Evolutionary conservation across 2,113 vertebrate species (phyloP).

Genomic region (Dicrurus megarhynchus): DNA sequence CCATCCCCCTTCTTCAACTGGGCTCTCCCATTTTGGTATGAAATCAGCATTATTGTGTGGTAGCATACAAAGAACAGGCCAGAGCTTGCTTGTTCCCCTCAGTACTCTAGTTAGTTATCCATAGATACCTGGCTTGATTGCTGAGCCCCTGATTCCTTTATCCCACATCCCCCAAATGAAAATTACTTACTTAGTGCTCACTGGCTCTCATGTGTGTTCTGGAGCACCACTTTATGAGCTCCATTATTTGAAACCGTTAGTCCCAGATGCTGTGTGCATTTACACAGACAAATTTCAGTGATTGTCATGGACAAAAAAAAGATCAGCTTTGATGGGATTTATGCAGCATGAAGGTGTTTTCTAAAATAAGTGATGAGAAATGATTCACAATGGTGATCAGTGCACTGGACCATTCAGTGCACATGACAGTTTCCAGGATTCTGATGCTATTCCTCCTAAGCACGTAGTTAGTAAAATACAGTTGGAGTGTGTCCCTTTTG

Average conservation of each 20-base stretch:
- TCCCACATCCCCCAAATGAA: neutral
- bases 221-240: constrained; percentile 1
- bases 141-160: neutral
- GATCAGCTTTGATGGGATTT: neutral
- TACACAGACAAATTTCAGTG: constrained; percentile 23
- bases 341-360: neutral
- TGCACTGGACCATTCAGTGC: neutral
- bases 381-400: neutral
- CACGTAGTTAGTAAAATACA: neutral
- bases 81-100: neutral
- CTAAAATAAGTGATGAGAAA: constrained; percentile 5
- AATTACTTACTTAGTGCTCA: neutral
- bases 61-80: neutral
- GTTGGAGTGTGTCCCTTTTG: neutral
- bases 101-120: neutral
- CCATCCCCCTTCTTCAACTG: neutral
- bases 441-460: neutral
- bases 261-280: constrained; percentile 30
- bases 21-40: neutral
- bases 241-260: constrained; percentile 17
- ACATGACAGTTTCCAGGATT: neutral
- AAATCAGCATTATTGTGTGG: neutral
- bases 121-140: neutral
- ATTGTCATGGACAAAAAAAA: constrained; percentile 7
- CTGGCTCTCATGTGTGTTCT: neutral